phyloP scores from a whole-genome alignment of 2,797 vertebrate genomes.

The Fratercula arctica region DNA sequence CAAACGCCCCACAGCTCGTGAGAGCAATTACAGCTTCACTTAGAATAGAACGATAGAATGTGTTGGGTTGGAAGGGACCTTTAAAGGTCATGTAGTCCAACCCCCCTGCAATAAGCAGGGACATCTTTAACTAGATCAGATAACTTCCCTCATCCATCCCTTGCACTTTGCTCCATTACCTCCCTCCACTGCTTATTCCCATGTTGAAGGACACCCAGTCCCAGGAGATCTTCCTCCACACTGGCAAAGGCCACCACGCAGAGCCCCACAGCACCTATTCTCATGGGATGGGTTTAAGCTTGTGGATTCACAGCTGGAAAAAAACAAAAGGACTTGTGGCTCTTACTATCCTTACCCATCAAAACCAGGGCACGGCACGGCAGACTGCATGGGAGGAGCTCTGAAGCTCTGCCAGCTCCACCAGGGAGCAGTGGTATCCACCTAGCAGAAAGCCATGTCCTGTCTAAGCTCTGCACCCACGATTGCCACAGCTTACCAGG shows the following conservation, averaged over 20 bases:
- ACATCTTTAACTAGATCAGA: too few relatives aligned
- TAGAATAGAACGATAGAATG: too few relatives aligned
- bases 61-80: too few relatives aligned
- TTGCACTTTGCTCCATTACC: not conserved
- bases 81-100: too few relatives aligned
- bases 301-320: not conserved
- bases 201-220: not conserved
- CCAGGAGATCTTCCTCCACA: not conserved
- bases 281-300: not conserved
- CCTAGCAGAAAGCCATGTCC: not conserved
- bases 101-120: too few relatives aligned
- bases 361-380: not conserved
- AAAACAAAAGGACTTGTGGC: not conserved
- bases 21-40: not conserved
- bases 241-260: not conserved
- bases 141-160: not conserved
- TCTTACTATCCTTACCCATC: not conserved
- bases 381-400: not conserved
- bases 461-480: not conserved
- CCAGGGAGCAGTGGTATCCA: not conserved
- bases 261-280: not conserved
- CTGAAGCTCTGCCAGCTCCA: not conserved
- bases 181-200: not conserved
- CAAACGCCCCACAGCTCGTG: rapidly evolving
- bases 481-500: not conserved